phyloP scores from a whole-genome alignment of 2,113 vertebrate genomes.

The Aegotheles bennettii region DNA sequence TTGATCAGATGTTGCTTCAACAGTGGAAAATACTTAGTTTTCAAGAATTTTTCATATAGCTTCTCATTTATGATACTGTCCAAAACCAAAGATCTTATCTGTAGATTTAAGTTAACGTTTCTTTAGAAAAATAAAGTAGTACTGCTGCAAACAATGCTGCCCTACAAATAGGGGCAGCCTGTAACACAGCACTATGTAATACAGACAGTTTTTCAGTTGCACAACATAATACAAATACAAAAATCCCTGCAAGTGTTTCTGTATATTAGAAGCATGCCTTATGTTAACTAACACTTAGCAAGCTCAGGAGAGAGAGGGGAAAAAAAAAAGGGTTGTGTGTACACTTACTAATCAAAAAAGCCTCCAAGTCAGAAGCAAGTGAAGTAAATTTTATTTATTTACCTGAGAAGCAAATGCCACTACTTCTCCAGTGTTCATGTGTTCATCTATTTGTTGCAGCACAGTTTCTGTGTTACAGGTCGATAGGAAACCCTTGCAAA shows the following conservation, averaged over 20 bases:
- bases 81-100: conserved; percentile 83
- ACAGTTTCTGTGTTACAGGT: conserved; percentile 72
- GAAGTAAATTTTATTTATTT: not conserved
- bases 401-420: conserved; percentile 89
- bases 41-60: conserved; percentile 76
- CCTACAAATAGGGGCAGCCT: not conserved
- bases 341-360: not conserved
- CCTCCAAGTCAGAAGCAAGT: not conserved
- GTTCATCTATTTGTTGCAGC: conserved; percentile 84
- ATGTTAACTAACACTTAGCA: not conserved
- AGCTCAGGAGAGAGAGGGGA: not conserved
- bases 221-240: not conserved
- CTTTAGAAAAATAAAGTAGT: not conserved
- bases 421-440: conserved; percentile 83
- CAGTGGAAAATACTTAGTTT: conserved; percentile 79
- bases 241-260: not conserved
- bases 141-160: not conserved
- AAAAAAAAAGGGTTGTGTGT: not conserved
- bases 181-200: not conserved
- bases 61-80: conserved; percentile 75
- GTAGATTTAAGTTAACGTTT: not conserved
- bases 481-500: conserved; percentile 80
- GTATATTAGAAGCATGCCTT: not conserved
- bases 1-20: conserved; percentile 77
- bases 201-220: not conserved